A percentile compares a stretch with the other conserved stretches of the same genome.
Evolutionary conservation across 2,888 invertebrate genomes (phyloP).

Genomic region (Spisula subtruncata): DNA sequence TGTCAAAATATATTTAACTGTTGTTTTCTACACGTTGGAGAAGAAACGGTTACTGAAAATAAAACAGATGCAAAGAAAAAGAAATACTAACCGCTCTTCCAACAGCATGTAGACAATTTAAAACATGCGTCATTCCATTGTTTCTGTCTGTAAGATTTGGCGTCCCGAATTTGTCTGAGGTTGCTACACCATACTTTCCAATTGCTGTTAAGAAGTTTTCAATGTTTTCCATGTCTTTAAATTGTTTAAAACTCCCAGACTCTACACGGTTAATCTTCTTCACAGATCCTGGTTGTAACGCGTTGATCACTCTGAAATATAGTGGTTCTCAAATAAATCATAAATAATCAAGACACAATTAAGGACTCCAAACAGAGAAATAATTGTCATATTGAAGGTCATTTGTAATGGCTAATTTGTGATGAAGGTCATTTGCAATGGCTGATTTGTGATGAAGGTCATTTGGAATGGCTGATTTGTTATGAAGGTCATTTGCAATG

Average conservation of each 20-base stretch:
- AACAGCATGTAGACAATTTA: slow-evolving; percentile 96
- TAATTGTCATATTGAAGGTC: too few relatives aligned
- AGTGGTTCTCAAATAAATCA: background rate
- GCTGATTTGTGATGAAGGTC: too few relatives aligned
- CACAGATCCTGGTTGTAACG: slow-evolving; percentile 96
- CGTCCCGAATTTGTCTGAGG: slow-evolving; percentile 99
- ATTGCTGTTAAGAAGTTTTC: slow-evolving; percentile 95
- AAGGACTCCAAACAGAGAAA: too few relatives aligned
- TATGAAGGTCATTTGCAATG: too few relatives aligned
- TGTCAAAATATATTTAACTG: too few relatives aligned
- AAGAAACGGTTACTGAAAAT: too few relatives aligned
- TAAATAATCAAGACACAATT: too few relatives aligned
- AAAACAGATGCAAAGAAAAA: background rate
- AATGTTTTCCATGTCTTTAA: slow-evolving; percentile 99
- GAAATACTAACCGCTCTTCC: slow-evolving; percentile 94
- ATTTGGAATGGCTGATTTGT: too few relatives aligned
- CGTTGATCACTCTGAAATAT: slow-evolving; percentile 92
- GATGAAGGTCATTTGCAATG: too few relatives aligned
- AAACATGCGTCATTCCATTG: slow-evolving; percentile 97
- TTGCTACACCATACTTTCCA: slow-evolving; percentile 96
- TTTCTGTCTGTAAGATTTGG: slow-evolving; percentile 98
- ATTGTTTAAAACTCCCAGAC: slow-evolving; percentile 76
- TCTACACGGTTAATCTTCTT: slow-evolving; percentile 96
- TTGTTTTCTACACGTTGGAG: too few relatives aligned
- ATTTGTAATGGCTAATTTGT: too few relatives aligned